These are phyloP conservation scores for Mellilla xanthometata DNA, from an alignment of 2,888 invertebrate genomes.

Conservation along the genomic window DNA sequence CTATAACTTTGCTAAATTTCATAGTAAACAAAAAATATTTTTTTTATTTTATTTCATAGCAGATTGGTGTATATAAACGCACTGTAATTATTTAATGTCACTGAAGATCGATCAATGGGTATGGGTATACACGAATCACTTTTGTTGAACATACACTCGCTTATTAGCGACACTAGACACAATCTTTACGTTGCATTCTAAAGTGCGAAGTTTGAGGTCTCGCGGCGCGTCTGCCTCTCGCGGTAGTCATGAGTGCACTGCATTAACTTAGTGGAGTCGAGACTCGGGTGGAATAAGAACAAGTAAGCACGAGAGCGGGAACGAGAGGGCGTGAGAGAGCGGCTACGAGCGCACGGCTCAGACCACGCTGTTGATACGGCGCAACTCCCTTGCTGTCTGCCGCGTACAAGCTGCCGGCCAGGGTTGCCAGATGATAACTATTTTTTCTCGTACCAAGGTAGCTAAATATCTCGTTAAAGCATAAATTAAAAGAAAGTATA, in stretches of 20 bases:
- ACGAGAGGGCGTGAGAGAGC: slow-evolving; percentile 53
- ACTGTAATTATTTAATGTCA: too few species aligned
- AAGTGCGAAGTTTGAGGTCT: slow-evolving; percentile 40
- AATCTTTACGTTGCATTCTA: slow-evolving; percentile 33
- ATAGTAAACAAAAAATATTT: too few species aligned
- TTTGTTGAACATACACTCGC: slow-evolving; percentile 39
- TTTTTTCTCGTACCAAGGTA: too few species aligned
- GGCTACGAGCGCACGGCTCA: slow-evolving; percentile 6
- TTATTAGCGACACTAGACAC: neutral
- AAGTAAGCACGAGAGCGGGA: slow-evolving; percentile 57
- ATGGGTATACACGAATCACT: slow-evolving; percentile 34
- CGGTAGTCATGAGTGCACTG: slow-evolving; percentile 63
- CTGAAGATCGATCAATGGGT: slow-evolving; percentile 41
- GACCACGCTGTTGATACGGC: slow-evolving; percentile 25
- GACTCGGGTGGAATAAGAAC: slow-evolving; percentile 6
- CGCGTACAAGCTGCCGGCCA: too few species aligned
- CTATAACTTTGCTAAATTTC: too few species aligned
- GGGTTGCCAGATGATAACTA: too few species aligned
- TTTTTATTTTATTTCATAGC: too few species aligned
- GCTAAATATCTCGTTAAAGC: too few species aligned
- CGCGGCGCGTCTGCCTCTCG: slow-evolving; percentile 60
- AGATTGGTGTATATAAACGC: too few species aligned
- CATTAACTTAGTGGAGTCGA: slow-evolving; percentile 11
- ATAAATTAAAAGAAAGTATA: too few species aligned
- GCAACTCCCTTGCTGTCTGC: slow-evolving; percentile 21